Percentiles rank a stretch among this genome's conserved stretches.
phyloP scores from a whole-genome alignment of 1,140 invertebrate genomes.

The Cataglyphis hispanica region DNA sequence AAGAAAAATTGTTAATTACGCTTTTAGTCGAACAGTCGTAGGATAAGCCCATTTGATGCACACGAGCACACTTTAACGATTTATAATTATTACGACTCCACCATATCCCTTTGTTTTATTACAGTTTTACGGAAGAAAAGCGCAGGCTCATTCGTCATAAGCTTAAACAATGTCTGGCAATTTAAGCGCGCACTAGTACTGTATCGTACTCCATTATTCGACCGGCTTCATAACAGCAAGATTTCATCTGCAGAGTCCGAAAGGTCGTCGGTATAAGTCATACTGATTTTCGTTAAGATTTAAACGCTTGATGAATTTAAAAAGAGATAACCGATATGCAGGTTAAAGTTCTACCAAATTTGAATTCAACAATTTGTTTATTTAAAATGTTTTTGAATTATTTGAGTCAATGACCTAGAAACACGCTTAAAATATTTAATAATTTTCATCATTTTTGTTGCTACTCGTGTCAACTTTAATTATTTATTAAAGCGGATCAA shows the following conservation, averaged over 20 bases:
- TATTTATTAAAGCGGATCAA: not conserved
- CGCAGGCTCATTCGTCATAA: slow-evolving; percentile 64
- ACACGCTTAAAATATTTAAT: slow-evolving; percentile 9
- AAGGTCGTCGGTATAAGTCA: slow-evolving; percentile 69
- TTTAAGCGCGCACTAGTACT: slow-evolving; percentile 72
- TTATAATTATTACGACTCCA: slow-evolving; percentile 43
- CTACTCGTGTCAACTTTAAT: not conserved
- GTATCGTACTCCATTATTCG: slow-evolving; percentile 72
- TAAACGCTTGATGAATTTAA: slow-evolving; percentile 29
- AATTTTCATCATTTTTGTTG: not conserved
- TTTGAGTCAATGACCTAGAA: not conserved
- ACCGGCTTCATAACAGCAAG: slow-evolving; percentile 69
- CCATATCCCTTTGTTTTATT: slow-evolving; percentile 39
- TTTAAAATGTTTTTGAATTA: not conserved
- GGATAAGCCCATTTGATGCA: not conserved
- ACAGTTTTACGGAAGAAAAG: slow-evolving; percentile 50
- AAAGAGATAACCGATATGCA: not conserved
- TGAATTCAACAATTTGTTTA: not conserved
- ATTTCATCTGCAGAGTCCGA: slow-evolving; percentile 60
- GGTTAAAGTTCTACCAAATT: slow-evolving; percentile 1
- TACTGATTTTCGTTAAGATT: slow-evolving; percentile 62
- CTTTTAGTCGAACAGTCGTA: slow-evolving; percentile 2
- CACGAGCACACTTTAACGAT: slow-evolving; percentile 12
- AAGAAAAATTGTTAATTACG: slow-evolving; percentile 12
- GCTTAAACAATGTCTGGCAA: slow-evolving; percentile 69